Percentiles rank a stretch among this genome's conserved stretches.
phyloP scores from a whole-genome alignment of 2,113 vertebrate genomes.

The Mixornis gularis region DNA sequence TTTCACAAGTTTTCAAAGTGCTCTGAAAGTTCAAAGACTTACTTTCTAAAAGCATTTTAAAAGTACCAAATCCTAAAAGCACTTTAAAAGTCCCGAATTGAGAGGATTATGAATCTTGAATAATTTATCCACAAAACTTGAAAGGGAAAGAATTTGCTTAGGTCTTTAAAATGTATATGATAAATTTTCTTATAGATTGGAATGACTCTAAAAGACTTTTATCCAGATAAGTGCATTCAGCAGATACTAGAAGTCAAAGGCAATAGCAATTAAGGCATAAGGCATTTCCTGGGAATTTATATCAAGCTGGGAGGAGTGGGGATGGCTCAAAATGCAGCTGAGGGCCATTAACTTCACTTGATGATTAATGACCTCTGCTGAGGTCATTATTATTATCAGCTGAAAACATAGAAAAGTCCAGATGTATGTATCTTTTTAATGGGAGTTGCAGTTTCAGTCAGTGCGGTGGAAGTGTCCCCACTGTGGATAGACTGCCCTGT shows the following conservation, averaged over 20 bases:
- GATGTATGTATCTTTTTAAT: not conserved
- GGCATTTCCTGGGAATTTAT: slow-evolving; percentile 25
- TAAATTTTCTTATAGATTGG: not conserved
- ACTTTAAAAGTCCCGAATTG: not conserved
- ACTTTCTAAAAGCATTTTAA: not conserved
- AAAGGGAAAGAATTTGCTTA: slow-evolving; percentile 18
- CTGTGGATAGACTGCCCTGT: not conserved
- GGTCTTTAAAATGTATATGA: not conserved
- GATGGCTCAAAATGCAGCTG: slow-evolving; percentile 28
- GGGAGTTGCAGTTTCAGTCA: not conserved
- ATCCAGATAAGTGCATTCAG: not conserved
- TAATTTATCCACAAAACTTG: slow-evolving; percentile 20
- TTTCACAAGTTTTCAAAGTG: not conserved
- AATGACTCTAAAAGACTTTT: slow-evolving; percentile 1
- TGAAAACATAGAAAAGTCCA: not conserved
- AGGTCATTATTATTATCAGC: slow-evolving; percentile 26
- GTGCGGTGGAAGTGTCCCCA: not conserved
- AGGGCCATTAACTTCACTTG: slow-evolving; percentile 8
- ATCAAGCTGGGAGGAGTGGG: not conserved
- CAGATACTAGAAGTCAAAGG: slow-evolving; percentile 8
- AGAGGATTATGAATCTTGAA: slow-evolving; percentile 3
- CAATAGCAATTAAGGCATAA: slow-evolving; percentile 9
- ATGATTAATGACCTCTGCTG: slow-evolving; percentile 45
- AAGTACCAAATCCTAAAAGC: not conserved
- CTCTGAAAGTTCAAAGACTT: not conserved